These are phyloP conservation scores for Sturnus vulgaris DNA, from an alignment of 2,113 vertebrate genomes.

Conservation along the genomic window DNA sequence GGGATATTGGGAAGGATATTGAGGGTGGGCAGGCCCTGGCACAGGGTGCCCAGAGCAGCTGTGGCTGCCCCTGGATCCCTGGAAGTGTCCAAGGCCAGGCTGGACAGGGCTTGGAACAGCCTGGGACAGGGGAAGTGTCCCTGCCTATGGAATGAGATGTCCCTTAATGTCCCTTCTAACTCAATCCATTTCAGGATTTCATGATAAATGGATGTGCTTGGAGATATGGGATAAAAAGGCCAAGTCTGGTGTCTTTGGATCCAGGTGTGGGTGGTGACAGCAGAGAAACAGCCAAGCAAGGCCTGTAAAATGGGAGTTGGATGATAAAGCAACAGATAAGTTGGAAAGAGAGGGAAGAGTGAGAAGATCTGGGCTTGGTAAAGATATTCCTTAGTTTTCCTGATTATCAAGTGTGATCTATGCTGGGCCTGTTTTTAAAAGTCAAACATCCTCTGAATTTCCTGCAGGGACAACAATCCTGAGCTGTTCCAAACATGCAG, in stretches of 20 bases:
- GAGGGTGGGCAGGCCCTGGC: background rate
- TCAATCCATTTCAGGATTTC: background rate
- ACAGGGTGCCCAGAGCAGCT: background rate
- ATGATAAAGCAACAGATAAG: background rate
- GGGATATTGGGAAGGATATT: background rate
- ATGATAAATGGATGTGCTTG: background rate
- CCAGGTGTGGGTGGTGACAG: accelerated
- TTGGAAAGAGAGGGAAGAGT: background rate
- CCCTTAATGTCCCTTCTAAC: background rate
- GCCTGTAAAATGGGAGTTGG: background rate
- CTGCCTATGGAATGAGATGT: accelerated
- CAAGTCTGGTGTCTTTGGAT: background rate
- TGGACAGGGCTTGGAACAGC: background rate
- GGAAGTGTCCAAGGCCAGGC: accelerated
- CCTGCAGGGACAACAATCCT: background rate
- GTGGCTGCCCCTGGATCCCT: background rate
- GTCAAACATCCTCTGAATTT: background rate
- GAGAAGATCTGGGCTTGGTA: background rate
- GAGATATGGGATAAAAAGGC: background rate
- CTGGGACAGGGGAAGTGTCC: accelerated
- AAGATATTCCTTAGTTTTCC: background rate
- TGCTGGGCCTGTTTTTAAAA: background rate
- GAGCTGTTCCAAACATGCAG: background rate
- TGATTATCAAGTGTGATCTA: background rate
- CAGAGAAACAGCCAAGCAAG: background rate